A percentile compares a stretch with the other conserved stretches of the same genome.
phyloP scores from a whole-genome alignment of 2,888 invertebrate species.

The Nysson spinosus region DNA sequence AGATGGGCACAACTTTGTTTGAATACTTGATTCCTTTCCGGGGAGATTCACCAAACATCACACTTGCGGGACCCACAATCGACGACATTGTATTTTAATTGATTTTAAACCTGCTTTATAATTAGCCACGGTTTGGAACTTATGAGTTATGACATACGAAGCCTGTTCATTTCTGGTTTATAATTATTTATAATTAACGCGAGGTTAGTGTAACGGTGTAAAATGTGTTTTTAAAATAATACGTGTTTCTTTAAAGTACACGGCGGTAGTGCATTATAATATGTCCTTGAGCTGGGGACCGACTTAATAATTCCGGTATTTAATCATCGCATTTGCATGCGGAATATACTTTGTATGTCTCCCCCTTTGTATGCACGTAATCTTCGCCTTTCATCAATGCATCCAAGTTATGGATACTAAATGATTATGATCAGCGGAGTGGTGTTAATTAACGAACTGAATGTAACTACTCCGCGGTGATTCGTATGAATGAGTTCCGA shows the following conservation, averaged over 20 bases:
- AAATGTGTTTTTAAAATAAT: too few species aligned
- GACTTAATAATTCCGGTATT: not conserved
- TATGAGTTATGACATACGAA: not conserved
- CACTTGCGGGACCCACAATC: too few species aligned
- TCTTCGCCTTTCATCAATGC: not conserved
- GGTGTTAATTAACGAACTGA: conserved; percentile 13
- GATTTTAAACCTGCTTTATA: too few species aligned
- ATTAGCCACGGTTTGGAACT: too few species aligned
- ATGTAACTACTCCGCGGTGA: conserved; percentile 14
- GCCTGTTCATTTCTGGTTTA: not conserved
- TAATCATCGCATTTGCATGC: conserved; percentile 6
- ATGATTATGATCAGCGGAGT: too few species aligned
- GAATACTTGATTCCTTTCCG: too few species aligned
- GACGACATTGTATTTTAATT: too few species aligned
- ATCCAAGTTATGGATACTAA: too few species aligned
- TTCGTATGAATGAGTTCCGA: too few species aligned
- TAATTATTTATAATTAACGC: not conserved
- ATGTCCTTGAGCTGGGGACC: not conserved
- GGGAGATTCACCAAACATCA: too few species aligned
- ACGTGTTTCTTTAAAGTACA: not conserved
- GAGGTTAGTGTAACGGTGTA: too few species aligned
- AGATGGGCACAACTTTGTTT: too few species aligned
- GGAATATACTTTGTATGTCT: not conserved
- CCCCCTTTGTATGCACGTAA: not conserved
- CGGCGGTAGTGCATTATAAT: not conserved